Percentiles rank a stretch among this genome's conserved stretches.
Conservation (phyloP, 2,888 invertebrate species). For the Crematogaster levior region DNA sequence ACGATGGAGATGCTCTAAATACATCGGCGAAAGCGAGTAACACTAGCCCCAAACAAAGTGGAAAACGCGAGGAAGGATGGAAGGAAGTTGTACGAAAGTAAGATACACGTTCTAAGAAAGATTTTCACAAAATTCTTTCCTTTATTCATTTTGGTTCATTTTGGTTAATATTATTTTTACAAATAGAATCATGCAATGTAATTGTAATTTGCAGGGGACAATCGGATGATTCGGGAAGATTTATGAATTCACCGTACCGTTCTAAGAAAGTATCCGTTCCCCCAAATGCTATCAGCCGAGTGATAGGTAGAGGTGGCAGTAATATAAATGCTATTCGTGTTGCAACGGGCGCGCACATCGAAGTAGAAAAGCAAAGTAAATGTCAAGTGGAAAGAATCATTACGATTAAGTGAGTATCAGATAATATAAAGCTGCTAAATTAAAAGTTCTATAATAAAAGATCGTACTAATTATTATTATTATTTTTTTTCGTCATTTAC, state of each 20-base stretch:
- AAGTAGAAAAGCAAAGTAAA: constrained; percentile 98
- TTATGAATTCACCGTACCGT: constrained; percentile 87
- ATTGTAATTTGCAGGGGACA: constrained; percentile 78
- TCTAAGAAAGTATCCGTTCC: constrained; percentile 98
- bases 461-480: no score
- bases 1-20: constrained; percentile 79
- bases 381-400: constrained; percentile 97
- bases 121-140: background rate
- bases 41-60: constrained; percentile 90
- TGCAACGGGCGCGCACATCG: constrained; percentile 98
- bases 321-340: constrained; percentile 99
- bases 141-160: background rate
- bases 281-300: constrained; percentile 97
- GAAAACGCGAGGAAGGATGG: constrained; percentile 96
- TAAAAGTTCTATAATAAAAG: no score
- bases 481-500: no score
- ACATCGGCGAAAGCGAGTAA: constrained; percentile 82
- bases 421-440: no score
- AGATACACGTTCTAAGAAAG: constrained; percentile 67
- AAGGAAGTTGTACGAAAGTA: constrained; percentile 97
- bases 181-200: background rate
- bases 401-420: constrained; percentile 93
- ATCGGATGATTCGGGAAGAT: constrained; percentile 84
- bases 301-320: constrained; percentile 98
- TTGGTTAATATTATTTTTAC: background rate